Percentiles rank a stretch among this genome's conserved stretches.
phyloP scores from a whole-genome alignment of 2,113 vertebrate species.

The Heliornis fulica region DNA sequence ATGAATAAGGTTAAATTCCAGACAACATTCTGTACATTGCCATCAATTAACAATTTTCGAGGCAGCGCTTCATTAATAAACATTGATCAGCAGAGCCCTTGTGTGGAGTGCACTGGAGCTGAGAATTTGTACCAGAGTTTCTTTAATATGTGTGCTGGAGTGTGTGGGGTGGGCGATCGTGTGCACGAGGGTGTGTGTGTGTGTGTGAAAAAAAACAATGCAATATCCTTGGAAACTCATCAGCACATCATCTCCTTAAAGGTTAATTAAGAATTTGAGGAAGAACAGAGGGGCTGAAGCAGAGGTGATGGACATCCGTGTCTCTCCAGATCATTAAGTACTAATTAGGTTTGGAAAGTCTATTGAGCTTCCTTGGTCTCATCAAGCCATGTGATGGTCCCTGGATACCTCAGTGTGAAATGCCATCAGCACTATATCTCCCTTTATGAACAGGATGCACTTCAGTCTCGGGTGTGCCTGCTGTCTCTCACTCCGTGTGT shows the following conservation, averaged over 20 bases:
- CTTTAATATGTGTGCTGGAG: conserved; percentile 18
- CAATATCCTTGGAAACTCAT: conserved; percentile 69
- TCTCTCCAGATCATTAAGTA: conserved; percentile 86
- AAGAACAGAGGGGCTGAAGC: conserved; percentile 67
- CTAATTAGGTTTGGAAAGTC: conserved; percentile 86
- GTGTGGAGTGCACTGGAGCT: conserved; percentile 44
- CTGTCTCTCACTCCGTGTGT: conserved; percentile 7
- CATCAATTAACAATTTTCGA: conserved; percentile 82
- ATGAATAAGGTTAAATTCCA: conserved; percentile 82
- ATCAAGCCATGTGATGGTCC: conserved; percentile 73
- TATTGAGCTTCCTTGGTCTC: conserved; percentile 76
- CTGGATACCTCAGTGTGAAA: conserved; percentile 72
- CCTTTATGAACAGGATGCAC: conserved; percentile 64
- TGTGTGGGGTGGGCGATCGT: not conserved
- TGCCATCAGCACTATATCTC: conserved; percentile 69
- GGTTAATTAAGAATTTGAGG: conserved; percentile 84
- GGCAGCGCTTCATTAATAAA: conserved; percentile 77
- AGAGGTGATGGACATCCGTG: conserved; percentile 71
- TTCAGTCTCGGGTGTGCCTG: conserved; percentile 51
- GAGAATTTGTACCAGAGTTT: conserved; percentile 30
- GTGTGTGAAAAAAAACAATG: conserved; percentile 41
- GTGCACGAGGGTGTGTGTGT: not conserved
- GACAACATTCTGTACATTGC: conserved; percentile 74
- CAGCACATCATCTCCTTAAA: conserved; percentile 77
- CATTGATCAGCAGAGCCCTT: conserved; percentile 71